These are phyloP conservation scores for Pemphigus obesinymphae DNA, from an alignment of 1,140 invertebrate species.

Conservation along the genomic window DNA sequence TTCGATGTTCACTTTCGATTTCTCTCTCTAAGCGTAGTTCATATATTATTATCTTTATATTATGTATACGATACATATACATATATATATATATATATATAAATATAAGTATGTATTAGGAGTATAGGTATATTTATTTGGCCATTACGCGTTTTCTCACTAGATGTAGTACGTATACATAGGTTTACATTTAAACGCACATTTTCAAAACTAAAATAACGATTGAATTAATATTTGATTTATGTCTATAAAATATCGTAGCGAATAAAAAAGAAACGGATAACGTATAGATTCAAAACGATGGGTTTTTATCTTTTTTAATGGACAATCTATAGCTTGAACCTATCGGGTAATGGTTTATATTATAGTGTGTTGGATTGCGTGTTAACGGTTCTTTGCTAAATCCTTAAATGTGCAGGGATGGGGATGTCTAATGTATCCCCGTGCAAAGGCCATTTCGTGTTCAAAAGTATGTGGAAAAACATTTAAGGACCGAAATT, in stretches of 20 bases:
- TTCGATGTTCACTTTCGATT: no score
- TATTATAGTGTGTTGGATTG: not conserved
- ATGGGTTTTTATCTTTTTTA: not conserved
- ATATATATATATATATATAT: no score
- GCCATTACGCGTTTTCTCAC: no score
- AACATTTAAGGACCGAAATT: not conserved
- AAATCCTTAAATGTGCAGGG: not conserved
- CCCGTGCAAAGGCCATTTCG: not conserved
- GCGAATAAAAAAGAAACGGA: not conserved
- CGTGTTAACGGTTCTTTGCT: not conserved
- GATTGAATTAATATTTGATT: not conserved
- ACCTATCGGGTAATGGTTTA: slow-evolving; percentile 1
- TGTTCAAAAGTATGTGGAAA: not conserved
- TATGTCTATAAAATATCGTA: not conserved
- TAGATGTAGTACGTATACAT: no score
- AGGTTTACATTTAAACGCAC: no score
- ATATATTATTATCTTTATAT: no score
- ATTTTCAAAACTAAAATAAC: not conserved
- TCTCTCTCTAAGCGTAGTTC: no score
- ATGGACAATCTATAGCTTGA: not conserved
- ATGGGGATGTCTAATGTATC: not conserved
- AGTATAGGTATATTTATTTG: no score
- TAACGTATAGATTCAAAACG: not conserved
- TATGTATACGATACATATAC: no score
- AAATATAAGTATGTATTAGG: no score